These are phyloP conservation scores for Eurois occulta DNA, from an alignment of 2,888 invertebrate species.

Conservation along the genomic window DNA sequence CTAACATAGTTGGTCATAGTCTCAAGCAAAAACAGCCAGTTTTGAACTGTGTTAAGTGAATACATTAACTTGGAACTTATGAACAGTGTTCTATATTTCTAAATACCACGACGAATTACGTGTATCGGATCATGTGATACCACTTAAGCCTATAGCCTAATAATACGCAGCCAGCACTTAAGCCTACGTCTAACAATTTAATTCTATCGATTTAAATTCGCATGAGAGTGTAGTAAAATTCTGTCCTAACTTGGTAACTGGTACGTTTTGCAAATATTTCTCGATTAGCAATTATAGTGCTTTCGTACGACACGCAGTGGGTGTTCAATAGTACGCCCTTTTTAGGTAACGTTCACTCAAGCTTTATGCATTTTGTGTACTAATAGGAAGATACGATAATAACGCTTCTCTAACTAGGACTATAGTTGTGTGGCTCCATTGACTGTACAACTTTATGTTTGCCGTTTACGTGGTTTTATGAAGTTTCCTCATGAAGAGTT, in stretches of 20 bases:
- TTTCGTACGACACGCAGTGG: constrained; percentile 24
- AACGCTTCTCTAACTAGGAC: constrained; percentile 5
- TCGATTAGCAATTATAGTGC: constrained; percentile 1
- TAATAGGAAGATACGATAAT: constrained; percentile 22
- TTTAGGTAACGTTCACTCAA: constrained; percentile 39
- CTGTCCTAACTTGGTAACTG: background rate
- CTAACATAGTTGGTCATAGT: background rate
- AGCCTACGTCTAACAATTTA: constrained; percentile 26
- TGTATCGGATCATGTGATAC: constrained; percentile 23
- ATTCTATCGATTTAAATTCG: constrained; percentile 28
- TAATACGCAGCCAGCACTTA: background rate
- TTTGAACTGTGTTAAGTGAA: background rate
- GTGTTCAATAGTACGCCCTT: constrained; percentile 33
- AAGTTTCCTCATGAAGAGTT: background rate
- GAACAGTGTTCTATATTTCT: no score
- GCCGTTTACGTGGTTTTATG: constrained; percentile 4
- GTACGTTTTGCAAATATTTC: constrained; percentile 10
- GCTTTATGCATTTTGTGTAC: constrained; percentile 20
- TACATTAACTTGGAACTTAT: background rate
- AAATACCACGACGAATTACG: background rate
- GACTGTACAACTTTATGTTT: constrained; percentile 1
- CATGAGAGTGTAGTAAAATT: constrained; percentile 20
- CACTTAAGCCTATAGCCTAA: constrained; percentile 8
- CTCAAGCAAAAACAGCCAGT: background rate
- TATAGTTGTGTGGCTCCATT: constrained; percentile 7